phyloP scores from a whole-genome alignment of 1,140 invertebrate species.

The Diachasmimorpha longicaudata region DNA sequence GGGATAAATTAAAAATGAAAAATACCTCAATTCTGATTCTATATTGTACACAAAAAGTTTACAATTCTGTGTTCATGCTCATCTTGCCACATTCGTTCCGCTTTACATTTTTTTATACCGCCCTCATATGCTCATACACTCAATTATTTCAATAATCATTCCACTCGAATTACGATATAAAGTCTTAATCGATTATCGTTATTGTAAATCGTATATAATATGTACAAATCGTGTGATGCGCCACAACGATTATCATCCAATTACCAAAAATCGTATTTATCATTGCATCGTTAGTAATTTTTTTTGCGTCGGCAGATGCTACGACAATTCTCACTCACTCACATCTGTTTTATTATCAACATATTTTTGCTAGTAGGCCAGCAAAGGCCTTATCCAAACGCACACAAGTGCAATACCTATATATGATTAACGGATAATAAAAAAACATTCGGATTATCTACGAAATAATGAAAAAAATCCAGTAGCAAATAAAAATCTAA shows the following conservation, averaged over 20 bases:
- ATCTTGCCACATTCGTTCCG: background rate
- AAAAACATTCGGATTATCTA: background rate
- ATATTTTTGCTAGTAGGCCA: background rate
- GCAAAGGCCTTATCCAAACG: too few relatives aligned
- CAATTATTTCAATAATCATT: background rate
- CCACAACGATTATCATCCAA: constrained; percentile 41
- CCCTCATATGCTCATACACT: constrained; percentile 2
- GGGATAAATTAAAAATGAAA: background rate
- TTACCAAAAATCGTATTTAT: constrained; percentile 16
- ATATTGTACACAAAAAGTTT: constrained; percentile 27
- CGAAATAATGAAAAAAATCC: background rate
- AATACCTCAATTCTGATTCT: background rate
- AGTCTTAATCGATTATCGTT: constrained; percentile 30
- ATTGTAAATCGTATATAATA: constrained; percentile 46
- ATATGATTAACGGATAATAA: background rate
- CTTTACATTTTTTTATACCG: background rate
- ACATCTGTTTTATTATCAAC: background rate
- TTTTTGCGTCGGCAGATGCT: background rate
- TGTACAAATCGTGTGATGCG: constrained; percentile 45
- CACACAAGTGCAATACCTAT: background rate
- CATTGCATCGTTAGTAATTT: constrained; percentile 7
- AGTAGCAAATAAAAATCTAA: background rate
- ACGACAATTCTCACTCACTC: background rate
- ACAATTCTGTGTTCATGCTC: constrained; percentile 14
- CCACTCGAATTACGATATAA: constrained; percentile 3